These are phyloP conservation scores for Drosophila parvula DNA, from an alignment of 1,140 invertebrate genomes.

Conservation along the genomic window DNA sequence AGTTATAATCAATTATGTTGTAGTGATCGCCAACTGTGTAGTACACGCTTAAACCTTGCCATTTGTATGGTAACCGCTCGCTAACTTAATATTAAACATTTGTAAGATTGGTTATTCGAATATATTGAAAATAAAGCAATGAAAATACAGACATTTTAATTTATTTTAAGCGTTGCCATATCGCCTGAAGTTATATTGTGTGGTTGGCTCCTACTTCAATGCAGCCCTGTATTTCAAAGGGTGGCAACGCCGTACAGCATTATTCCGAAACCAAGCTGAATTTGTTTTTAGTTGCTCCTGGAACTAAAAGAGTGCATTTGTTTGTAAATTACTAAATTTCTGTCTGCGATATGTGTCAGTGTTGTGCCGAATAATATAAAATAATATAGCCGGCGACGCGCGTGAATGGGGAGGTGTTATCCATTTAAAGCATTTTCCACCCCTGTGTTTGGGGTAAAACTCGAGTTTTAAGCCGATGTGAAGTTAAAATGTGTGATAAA, in stretches of 20 bases:
- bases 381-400: no score
- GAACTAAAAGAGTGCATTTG: not conserved
- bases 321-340: not conserved
- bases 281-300: slow-evolving; percentile 12
- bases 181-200: accelerated
- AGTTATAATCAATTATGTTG: no score
- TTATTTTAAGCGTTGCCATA: slow-evolving; percentile 39
- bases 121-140: not conserved
- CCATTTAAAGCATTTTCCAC: not conserved
- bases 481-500: not conserved
- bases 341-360: not conserved
- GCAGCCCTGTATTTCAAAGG: slow-evolving; percentile 13
- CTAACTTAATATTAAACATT: no score
- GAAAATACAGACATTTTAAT: not conserved
- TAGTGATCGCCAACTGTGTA: no score
- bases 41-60: no score
- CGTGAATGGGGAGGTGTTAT: not conserved
- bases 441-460: slow-evolving; percentile 16
- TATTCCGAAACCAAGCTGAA: slow-evolving; percentile 29
- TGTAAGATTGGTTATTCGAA: not conserved
- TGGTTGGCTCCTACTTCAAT: not conserved
- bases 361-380: not conserved
- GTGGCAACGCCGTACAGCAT: slow-evolving; percentile 39
- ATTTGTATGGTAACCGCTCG: no score
- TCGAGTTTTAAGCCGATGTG: not conserved